These are phyloP conservation scores for Urosaurus nigricauda DNA, from an alignment of 2,797 vertebrate genomes.

Conservation along the genomic window DNA sequence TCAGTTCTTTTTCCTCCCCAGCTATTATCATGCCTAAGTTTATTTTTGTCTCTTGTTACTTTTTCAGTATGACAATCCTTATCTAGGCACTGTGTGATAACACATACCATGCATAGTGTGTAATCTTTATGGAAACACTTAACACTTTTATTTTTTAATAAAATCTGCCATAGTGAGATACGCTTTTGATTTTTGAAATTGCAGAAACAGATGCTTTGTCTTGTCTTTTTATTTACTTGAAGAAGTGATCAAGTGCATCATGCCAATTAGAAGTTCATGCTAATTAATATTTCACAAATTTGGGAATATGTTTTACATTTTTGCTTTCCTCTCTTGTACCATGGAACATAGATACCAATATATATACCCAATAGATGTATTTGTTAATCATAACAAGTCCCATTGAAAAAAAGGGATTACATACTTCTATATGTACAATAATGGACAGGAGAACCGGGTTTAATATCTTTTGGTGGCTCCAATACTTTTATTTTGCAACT, in stretches of 20 bases:
- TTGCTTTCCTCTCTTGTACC: not conserved
- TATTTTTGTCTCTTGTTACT: conserved; percentile 7
- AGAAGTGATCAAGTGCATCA: not conserved
- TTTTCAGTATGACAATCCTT: conserved; percentile 23
- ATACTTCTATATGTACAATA: not conserved
- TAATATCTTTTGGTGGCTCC: conserved; percentile 19
- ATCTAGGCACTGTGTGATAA: conserved; percentile 18
- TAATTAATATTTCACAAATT: not conserved
- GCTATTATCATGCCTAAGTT: conserved; percentile 15
- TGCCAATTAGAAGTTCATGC: not conserved
- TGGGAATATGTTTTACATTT: not conserved
- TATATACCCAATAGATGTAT: not conserved
- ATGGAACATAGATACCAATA: not conserved
- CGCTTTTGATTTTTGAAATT: not conserved
- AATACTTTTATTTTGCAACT: conserved; percentile 31
- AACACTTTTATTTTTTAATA: not conserved
- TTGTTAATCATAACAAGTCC: not conserved
- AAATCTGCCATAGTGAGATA: not conserved
- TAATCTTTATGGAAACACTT: conserved; percentile 23
- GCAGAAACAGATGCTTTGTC: not conserved
- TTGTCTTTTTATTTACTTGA: conserved; percentile 6
- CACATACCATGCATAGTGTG: not conserved
- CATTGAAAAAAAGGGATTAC: not conserved
- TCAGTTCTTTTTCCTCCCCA: not conserved
- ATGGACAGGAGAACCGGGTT: conserved; percentile 43